Evolutionary conservation across 2,113 vertebrate species (phyloP).

Genomic region (Saimiri boliviensis): DNA sequence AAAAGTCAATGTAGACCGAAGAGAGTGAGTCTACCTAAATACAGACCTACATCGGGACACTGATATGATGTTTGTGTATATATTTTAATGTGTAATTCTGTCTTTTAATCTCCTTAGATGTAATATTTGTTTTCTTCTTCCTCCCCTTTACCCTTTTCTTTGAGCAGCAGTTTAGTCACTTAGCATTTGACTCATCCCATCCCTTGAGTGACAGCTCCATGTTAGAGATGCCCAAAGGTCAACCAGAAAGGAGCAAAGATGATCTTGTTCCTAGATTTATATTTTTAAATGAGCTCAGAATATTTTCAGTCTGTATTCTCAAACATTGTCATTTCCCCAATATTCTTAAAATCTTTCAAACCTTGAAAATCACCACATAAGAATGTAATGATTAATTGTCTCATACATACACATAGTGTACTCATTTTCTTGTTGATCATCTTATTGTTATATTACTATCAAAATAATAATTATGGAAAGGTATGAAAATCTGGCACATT

Average conservation of each 20-base stretch:
- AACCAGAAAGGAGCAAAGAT: neutral
- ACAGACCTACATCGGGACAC: no score
- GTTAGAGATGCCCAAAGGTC: neutral
- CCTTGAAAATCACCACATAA: neutral
- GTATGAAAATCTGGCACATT: neutral
- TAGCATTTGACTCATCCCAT: neutral
- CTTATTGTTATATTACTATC: neutral
- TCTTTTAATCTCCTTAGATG: neutral
- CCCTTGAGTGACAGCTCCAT: accelerated
- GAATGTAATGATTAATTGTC: neutral
- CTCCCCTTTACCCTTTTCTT: neutral
- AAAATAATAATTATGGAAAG: neutral
- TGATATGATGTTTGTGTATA: neutral
- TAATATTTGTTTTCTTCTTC: neutral
- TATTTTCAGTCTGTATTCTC: neutral
- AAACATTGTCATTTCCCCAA: neutral
- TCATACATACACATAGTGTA: accelerated
- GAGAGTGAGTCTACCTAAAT: neutral
- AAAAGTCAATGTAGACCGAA: neutral
- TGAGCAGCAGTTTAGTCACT: neutral
- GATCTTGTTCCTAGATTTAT: neutral
- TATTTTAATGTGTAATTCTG: neutral
- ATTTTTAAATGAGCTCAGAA: neutral
- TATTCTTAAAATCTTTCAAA: neutral
- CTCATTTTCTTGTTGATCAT: neutral